Base-by-base conservation (phyloP, 2,797 vertebrate species). In the Aselliscus stoliczkanus region DNA sequence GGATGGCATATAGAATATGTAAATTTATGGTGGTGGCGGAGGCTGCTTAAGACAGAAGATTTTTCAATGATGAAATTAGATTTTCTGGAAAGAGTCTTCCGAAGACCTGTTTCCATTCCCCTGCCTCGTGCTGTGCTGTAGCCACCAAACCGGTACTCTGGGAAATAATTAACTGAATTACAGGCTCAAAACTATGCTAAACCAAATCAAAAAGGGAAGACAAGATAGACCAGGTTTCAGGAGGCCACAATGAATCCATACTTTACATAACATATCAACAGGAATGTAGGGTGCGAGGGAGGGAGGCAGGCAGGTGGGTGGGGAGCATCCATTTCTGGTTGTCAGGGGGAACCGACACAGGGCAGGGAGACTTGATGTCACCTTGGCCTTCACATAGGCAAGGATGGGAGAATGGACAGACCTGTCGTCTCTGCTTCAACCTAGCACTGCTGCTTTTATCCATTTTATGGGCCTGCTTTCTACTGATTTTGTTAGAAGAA, bases 1-100 rank as follows among this genome's bases (percentile, higher is more conserved):
- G 10, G 10, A 44, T 72, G 23, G 58, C 81, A 29, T 27, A 95
- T 70, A 89, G 97, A 95, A 96, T 97, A 96, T 96, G 96, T 93
- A 97, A 94, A 98, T 96, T 87, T 93, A 95, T 93, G 90, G 15
- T 1, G 21, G 94, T 76, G 88, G 67, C 20, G 39, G 97, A 95
- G 93, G 89, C 96, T 95, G 97, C 93, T 97, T 94, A 95, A 98
- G 97, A 98, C 98, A 96, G 97, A 96, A 94, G 90, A 95, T 93
- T 97, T 95, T 94, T 98, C 97, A 92, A 93, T 95, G 96, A 97
- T 97, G 98, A 98, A 98, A 97, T 58, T 39, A n/a, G 0, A 92
- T 97, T 93, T 96, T 96, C 97, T 97, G 4, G 4, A 93, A 83
- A 96, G 82, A 27, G 21, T 67, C 47, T 44, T 96, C 91, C 2